These are phyloP conservation scores for Camelus bactrianus DNA, from an alignment of 2,113 vertebrate genomes.

Conservation along the genomic window DNA sequence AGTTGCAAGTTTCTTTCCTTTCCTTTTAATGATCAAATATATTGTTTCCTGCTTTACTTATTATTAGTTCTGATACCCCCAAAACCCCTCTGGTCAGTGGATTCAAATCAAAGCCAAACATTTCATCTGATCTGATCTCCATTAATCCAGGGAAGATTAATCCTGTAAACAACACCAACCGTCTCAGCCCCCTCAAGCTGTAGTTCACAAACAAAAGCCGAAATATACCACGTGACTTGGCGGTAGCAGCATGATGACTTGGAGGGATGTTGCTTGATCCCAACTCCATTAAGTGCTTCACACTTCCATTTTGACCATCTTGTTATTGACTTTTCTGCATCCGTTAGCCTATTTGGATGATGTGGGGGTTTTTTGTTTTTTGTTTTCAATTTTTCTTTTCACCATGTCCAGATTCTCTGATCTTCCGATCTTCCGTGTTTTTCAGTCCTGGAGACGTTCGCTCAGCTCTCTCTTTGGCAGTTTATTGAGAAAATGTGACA, in stretches of 20 bases:
- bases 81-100: neutral
- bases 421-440: neutral
- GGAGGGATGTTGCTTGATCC: neutral
- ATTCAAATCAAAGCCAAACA: slow-evolving; percentile 19
- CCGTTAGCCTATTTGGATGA: neutral
- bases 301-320: neutral
- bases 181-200: neutral
- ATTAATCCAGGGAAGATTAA: neutral
- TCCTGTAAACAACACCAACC: neutral
- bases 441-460: too few relatives aligned
- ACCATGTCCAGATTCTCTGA: neutral
- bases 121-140: neutral
- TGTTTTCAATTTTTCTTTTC: neutral
- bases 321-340: neutral
- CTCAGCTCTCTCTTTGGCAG: neutral
- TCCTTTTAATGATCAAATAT: neutral
- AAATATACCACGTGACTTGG: neutral
- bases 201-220: neutral
- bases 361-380: neutral
- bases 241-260: neutral
- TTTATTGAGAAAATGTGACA: neutral
- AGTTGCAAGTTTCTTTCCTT: neutral
- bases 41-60: slow-evolving; percentile 26
- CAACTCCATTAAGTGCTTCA: neutral
- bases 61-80: neutral